Percentiles rank a stretch among this genome's conserved stretches.
phyloP scores from a whole-genome alignment of 2,888 invertebrate species.

The Lasioglossum leucozonium region DNA sequence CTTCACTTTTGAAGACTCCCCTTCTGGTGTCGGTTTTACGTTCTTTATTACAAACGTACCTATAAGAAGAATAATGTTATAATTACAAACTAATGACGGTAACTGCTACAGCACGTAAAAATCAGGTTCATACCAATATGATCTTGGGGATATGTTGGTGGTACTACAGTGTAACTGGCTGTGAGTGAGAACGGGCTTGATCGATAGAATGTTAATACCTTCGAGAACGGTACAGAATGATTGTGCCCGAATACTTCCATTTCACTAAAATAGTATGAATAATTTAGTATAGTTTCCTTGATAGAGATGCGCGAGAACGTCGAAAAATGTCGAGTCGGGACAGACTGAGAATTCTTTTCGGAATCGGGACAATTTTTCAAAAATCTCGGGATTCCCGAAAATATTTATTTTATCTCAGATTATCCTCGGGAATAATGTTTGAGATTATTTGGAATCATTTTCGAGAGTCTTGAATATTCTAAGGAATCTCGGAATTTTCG shows the following conservation, averaged over 20 bases:
- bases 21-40: conserved; percentile 93
- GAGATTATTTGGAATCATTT: too few relatives aligned
- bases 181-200: conserved; percentile 94
- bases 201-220: conserved; percentile 96
- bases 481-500: neutral
- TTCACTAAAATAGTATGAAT: conserved; percentile 86
- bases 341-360: neutral
- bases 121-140: conserved; percentile 89
- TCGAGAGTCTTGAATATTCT: too few relatives aligned
- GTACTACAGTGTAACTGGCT: conserved; percentile 91
- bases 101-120: neutral
- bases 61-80: conserved; percentile 75
- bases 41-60: conserved; percentile 92
- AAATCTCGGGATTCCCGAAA: neutral
- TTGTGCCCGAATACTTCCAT: conserved; percentile 96
- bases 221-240: conserved; percentile 96
- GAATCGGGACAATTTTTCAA: neutral
- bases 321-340: neutral
- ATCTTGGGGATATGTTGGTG: conserved; percentile 90
- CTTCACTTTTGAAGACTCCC: conserved; percentile 97
- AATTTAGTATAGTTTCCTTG: conserved; percentile 20
- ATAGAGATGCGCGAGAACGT: neutral
- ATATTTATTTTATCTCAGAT: too few relatives aligned
- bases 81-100: neutral
- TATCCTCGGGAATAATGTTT: too few relatives aligned